Base-by-base conservation (phyloP, 1,140 invertebrate species). In the Bombus impatiens region DNA sequence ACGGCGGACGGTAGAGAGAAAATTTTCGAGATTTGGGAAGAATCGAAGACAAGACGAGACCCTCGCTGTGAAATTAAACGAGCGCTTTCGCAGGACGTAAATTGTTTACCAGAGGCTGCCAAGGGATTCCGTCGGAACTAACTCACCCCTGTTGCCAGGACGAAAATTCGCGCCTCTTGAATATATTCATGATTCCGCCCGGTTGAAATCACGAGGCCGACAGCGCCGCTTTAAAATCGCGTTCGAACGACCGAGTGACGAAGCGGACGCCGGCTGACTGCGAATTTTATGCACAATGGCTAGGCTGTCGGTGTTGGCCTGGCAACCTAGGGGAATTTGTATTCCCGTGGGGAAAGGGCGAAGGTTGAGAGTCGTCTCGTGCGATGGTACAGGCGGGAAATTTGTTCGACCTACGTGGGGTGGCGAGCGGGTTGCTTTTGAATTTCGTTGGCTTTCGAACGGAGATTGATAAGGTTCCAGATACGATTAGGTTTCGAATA, bases 161-260 rank as follows among this genome's bases (percentile, higher is more conserved):
- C 12, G 53, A 84, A 92, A 92, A 91, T 88, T 91, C 76, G 76
- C 88, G 82, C 78, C 82, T 92, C 86, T 86, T 92, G 91, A 91
- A 91, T 92, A 91, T 92, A 92, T 92, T 92, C 91, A 92, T 92
- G 90, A 92, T 89, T 86, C 86, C 86, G 70, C 37, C 40, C 79
- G 81, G 42, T 78, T 59, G 76, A 80, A 87, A 91, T 86, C 85
- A 90, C 87, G 79, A 47, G 42, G 65, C 68, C 80, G 85, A 84
- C 88, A 82, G 77, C 86, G 78, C 65, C 86, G 83, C 82, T 91
- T 90, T 89, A 89, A 92, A 91, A 90, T 91, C 87, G 83, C 85
- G 78, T 82, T 53, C 72, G 77, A 47, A 74, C 77, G 85, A 89
- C 57, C 76, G 77, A 65, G 82, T 70, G 80, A 86, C 84, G 84